Evolutionary conservation across 2,113 vertebrate species (phyloP).

Genomic region (Corynorhinus townsendii): DNA sequence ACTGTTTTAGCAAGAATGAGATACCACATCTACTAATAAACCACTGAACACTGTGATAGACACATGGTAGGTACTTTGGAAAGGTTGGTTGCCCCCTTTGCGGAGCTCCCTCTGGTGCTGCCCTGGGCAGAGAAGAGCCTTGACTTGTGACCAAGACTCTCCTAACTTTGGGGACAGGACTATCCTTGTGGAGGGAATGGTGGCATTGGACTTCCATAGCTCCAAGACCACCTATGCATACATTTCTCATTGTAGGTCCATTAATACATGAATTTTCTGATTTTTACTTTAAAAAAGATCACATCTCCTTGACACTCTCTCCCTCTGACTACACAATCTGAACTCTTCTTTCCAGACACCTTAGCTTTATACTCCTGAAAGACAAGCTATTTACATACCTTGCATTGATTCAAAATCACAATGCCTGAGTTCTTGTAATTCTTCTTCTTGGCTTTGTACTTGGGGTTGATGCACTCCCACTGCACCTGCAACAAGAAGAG

Average conservation of each 20-base stretch:
- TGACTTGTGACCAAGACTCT: background rate
- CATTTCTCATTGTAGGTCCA: background rate
- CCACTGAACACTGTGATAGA: too few species aligned
- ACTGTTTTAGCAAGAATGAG: background rate
- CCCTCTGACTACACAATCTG: background rate
- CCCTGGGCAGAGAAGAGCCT: background rate
- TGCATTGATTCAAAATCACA: conserved; percentile 96
- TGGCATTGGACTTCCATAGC: background rate
- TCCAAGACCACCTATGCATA: background rate
- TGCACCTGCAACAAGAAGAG: conserved; percentile 86
- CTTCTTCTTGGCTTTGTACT: conserved; percentile 98
- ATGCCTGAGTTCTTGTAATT: conserved; percentile 98
- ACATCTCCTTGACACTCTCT: background rate
- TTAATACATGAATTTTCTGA: background rate
- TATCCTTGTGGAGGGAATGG: background rate
- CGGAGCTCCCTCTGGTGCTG: background rate
- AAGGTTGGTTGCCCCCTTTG: background rate
- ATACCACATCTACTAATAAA: background rate
- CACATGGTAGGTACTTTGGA: background rate
- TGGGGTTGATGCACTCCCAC: conserved; percentile 97
- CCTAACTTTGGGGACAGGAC: background rate
- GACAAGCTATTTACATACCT: conserved; percentile 79
- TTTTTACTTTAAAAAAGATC: background rate
- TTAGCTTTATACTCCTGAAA: background rate
- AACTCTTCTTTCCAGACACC: background rate